Evolutionary conservation across 1,140 invertebrate genomes (phyloP), one percentile per base, ranked within the genome.

Genomic region (Formica selysi): DNA sequence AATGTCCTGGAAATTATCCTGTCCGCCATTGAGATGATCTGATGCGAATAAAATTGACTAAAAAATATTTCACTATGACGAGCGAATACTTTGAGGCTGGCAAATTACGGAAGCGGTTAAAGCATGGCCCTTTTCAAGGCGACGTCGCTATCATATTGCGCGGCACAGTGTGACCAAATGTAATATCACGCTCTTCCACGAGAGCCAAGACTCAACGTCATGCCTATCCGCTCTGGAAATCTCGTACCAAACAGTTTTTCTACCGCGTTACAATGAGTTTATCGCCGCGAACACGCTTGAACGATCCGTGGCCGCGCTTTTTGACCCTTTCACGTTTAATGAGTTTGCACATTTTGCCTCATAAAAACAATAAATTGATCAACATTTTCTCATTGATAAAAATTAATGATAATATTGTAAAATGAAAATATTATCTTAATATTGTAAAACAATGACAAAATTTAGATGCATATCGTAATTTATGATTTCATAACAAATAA

Each of bases 221-320:
- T 64, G 83, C 84, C 54, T 85, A 85, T 85, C 76, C 76, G 38
- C 64, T 85, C 64, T 79, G 62, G 48, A 85, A 68, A 48, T 80
- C 76, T 85, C 41, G 84, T 64, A 26, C 76, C 74, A 54, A 78
- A 71, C 65, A 85, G 62, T 85, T 85, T 85, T 85, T 85, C 84
- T 67, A 19, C 61, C 32, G 48, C 22, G 32, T 54, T 80, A 65
- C 61, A 85, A 81, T 67, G 26, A 79, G 44, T 80, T 44, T 85
- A 67, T 81, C 84, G 62, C 76, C 48, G 38, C 44, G 83, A 84
- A 85, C 59, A 79, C 59, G 48, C 48, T 13, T 71, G 78, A 71
- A 44, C 65, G 78, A 19, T 61, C 32, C 57, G 80, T 84, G 44
- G 68, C 22, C 80, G 54, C 80, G 54, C 57, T 76, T 84, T 84